Conservation (phyloP, 2,113 vertebrate species). For the Scomber scombrus region DNA sequence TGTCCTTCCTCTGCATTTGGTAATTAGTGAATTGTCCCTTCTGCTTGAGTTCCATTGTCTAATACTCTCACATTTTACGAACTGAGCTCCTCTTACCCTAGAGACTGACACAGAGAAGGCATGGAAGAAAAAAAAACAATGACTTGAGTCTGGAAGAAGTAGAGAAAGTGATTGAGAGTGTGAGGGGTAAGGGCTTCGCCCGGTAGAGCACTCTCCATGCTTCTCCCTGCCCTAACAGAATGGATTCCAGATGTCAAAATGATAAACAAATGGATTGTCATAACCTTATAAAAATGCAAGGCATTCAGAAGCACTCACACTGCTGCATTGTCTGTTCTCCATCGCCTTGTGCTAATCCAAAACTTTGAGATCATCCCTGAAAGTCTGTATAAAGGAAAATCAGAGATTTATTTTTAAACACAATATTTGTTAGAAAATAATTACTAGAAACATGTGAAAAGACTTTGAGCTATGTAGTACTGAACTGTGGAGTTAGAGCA, state of each 20-base stretch:
- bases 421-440: too few species aligned
- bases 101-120: slow-evolving; percentile 43
- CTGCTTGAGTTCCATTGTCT: slow-evolving; percentile 44
- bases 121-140: slow-evolving; percentile 12
- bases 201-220: slow-evolving; percentile 50
- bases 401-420: too few species aligned
- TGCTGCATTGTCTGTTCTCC: slow-evolving; percentile 47
- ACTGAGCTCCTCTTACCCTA: slow-evolving; percentile 43
- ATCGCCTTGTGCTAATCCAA: slow-evolving; percentile 25
- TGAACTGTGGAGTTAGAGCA: too few species aligned
- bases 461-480: too few species aligned
- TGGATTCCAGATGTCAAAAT: slow-evolving; percentile 83
- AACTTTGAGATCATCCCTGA: slow-evolving; percentile 28
- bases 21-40: slow-evolving; percentile 59
- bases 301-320: slow-evolving; percentile 71
- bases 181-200: slow-evolving; percentile 62
- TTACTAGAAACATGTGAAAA: too few species aligned
- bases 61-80: slow-evolving; percentile 31
- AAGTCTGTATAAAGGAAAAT: background rate
- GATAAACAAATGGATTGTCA: slow-evolving; percentile 83
- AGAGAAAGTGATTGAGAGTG: slow-evolving; percentile 38
- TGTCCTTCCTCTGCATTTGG: slow-evolving; percentile 25
- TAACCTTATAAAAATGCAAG: slow-evolving; percentile 79
- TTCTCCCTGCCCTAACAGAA: slow-evolving; percentile 67
- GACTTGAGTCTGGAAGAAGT: slow-evolving; percentile 36